phyloP scores from a whole-genome alignment of 2,888 invertebrate genomes.

The Eumacrocentrus americanus region DNA sequence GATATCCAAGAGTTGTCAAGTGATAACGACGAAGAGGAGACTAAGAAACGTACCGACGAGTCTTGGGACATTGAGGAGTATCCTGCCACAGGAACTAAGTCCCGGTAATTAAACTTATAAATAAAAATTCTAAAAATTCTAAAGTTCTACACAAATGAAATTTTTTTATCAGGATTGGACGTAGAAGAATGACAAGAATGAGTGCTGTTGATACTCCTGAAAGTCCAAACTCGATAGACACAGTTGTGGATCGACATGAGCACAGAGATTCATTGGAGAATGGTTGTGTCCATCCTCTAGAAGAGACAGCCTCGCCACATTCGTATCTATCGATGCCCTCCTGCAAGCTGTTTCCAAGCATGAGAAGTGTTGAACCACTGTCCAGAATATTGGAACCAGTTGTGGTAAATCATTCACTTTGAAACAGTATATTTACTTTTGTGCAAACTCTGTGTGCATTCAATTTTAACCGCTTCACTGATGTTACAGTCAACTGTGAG shows the following conservation, averaged over 20 bases:
- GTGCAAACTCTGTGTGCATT: not conserved
- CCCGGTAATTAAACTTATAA: slow-evolving; percentile 39
- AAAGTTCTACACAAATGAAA: not conserved
- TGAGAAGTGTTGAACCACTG: slow-evolving; percentile 76
- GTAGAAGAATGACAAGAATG: slow-evolving; percentile 42
- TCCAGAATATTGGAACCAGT: slow-evolving; percentile 81
- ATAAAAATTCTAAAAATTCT: not conserved
- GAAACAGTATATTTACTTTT: not conserved
- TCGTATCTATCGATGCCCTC: slow-evolving; percentile 88
- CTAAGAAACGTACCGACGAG: slow-evolving; percentile 35
- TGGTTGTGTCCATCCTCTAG: slow-evolving; percentile 44
- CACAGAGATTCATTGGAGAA: slow-evolving; percentile 48
- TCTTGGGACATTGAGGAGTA: slow-evolving; percentile 47
- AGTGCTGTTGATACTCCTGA: slow-evolving; percentile 46
- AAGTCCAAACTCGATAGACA: slow-evolving; percentile 50
- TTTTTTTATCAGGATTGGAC: slow-evolving; percentile 33
- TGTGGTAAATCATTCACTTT: slow-evolving; percentile 69
- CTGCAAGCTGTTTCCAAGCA: slow-evolving; percentile 83
- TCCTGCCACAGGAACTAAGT: slow-evolving; percentile 40
- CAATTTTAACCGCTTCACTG: slow-evolving; percentile 2
- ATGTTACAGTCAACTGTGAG: not conserved
- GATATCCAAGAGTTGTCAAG: slow-evolving; percentile 49
- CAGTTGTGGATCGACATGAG: slow-evolving; percentile 39
- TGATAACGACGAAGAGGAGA: slow-evolving; percentile 47
- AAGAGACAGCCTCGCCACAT: slow-evolving; percentile 64